phyloP scores from a whole-genome alignment of 2,888 invertebrate species.

The Lathronympha strigana region DNA sequence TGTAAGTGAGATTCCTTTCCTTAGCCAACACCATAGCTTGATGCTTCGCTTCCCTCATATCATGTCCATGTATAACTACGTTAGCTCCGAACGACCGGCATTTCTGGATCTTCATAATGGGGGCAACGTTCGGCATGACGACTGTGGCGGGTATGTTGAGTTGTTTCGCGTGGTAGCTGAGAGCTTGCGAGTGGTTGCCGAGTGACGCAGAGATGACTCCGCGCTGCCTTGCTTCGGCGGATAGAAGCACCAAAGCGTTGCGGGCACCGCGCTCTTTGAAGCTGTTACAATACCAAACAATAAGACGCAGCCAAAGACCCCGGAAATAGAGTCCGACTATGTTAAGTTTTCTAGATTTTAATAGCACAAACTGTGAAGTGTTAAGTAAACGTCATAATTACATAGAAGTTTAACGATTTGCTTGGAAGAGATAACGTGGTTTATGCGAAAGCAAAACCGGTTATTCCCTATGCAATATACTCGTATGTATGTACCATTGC shows the following conservation, averaged over 20 bases:
- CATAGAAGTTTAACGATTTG: too few species aligned
- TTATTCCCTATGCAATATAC: too few species aligned
- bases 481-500: too few species aligned
- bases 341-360: too few species aligned
- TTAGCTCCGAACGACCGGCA: conserved; percentile 93
- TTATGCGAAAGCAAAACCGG: too few species aligned
- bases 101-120: conserved; percentile 97
- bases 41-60: conserved; percentile 93
- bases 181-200: conserved; percentile 95
- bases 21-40: conserved; percentile 90
- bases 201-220: conserved; percentile 97
- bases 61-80: conserved; percentile 91
- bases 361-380: too few species aligned
- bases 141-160: conserved; percentile 90
- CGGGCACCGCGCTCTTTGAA: conserved; percentile 98
- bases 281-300: conserved; percentile 71
- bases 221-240: conserved; percentile 86
- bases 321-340: too few species aligned
- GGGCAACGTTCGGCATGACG: conserved; percentile 98
- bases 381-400: too few species aligned
- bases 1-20: conserved; percentile 89
- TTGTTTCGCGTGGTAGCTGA: conserved; percentile 91
- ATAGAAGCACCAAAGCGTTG: conserved; percentile 91
- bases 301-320: not conserved
- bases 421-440: too few species aligned